These are phyloP conservation scores for Sarcophaga peregrina DNA, from an alignment of 1,140 invertebrate genomes.

Conservation along the genomic window DNA sequence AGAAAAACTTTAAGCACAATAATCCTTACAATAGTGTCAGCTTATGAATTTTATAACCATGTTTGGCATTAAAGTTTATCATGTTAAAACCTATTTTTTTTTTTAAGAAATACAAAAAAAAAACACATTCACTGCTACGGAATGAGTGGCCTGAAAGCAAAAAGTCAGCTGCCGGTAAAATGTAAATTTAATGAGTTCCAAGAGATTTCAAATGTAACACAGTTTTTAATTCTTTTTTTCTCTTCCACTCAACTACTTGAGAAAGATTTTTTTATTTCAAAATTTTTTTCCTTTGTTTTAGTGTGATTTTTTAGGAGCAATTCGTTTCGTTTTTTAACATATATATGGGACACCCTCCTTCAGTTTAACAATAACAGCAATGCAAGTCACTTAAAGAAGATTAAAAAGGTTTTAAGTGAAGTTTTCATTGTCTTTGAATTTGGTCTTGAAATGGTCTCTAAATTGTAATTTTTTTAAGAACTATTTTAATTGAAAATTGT, in stretches of 20 bases:
- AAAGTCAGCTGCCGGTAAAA: constrained; percentile 16
- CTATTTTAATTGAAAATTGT: constrained; percentile 32
- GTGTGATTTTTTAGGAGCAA: too few species aligned
- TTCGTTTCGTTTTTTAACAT: too few species aligned
- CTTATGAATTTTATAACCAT: too few species aligned
- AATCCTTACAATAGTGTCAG: too few species aligned
- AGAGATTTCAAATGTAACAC: constrained; percentile 30
- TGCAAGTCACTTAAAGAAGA: not conserved
- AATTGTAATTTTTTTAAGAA: not conserved
- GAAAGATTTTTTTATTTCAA: not conserved
- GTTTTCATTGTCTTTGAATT: not conserved
- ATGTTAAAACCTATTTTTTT: not conserved
- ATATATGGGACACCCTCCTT: too few species aligned
- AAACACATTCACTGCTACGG: not conserved
- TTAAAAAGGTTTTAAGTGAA: not conserved
- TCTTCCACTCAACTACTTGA: not conserved
- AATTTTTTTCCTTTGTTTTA: too few species aligned
- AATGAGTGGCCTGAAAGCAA: too few species aligned
- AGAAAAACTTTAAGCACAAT: too few species aligned
- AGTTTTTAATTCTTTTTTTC: not conserved
- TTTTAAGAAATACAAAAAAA: not conserved
- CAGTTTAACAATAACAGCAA: not conserved
- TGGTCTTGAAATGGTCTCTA: not conserved
- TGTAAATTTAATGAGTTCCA: constrained; percentile 37
- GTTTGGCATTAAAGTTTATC: not conserved